phyloP scores from a whole-genome alignment of 2,888 invertebrate species.

The Andricus quercusramuli region DNA sequence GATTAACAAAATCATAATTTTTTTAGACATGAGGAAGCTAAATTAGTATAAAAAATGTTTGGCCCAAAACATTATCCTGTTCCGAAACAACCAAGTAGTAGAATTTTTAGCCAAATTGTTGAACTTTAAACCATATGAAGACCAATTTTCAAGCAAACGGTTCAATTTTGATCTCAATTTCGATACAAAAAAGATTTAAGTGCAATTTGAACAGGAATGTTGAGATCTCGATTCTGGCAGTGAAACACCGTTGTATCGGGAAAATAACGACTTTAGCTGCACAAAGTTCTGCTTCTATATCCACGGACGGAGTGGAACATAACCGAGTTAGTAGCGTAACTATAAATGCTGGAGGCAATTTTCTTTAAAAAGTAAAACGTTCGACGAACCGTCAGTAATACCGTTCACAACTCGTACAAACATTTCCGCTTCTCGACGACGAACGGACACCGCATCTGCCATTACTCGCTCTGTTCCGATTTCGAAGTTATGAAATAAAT shows the following conservation, averaged over 20 bases:
- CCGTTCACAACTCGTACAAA: conserved; percentile 1
- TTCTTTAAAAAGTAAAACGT: conserved; percentile 17
- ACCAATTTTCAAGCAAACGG: too few relatives aligned
- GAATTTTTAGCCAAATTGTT: too few relatives aligned
- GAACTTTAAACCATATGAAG: too few relatives aligned
- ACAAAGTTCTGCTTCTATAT: not conserved
- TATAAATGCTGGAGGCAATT: not conserved
- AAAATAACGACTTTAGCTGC: not conserved
- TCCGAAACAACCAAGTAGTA: too few relatives aligned
- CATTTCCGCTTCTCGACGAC: not conserved
- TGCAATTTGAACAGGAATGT: not conserved
- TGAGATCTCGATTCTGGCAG: not conserved
- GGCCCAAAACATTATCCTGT: too few relatives aligned
- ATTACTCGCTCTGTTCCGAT: not conserved
- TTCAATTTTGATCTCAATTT: too few relatives aligned
- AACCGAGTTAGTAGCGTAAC: not conserved
- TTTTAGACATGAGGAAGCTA: too few relatives aligned
- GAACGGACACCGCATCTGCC: not conserved
- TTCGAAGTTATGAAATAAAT: not conserved
- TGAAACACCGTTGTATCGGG: not conserved
- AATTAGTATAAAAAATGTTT: too few relatives aligned
- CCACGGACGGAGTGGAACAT: not conserved
- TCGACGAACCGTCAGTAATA: conserved; percentile 11
- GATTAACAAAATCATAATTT: too few relatives aligned
- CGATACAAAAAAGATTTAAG: not conserved